Evolutionary conservation across 2,113 vertebrate species (phyloP).

Genomic region (Zapornia atra): DNA sequence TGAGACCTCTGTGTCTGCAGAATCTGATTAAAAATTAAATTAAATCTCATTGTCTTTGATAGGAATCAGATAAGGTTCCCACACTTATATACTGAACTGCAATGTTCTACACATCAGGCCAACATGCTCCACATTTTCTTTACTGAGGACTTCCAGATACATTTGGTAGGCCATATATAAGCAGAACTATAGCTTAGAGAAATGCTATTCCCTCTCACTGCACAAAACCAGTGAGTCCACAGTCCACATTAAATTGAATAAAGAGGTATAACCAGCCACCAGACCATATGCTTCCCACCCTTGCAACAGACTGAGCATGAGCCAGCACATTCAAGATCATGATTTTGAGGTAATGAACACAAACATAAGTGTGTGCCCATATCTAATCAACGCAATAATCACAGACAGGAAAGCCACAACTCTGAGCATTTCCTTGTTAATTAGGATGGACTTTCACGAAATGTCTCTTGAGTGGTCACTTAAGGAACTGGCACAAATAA

Average conservation of each 20-base stretch:
- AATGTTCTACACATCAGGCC: background rate
- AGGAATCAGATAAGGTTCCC: background rate
- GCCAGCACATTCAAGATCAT: background rate
- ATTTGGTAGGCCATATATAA: background rate
- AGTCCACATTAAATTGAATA: background rate
- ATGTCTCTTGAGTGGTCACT: background rate
- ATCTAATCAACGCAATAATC: background rate
- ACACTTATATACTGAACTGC: background rate
- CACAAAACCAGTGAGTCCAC: background rate
- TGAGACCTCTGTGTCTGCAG: background rate
- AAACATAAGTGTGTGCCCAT: background rate
- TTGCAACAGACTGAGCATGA: background rate
- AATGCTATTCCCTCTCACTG: background rate
- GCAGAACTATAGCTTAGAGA: background rate
- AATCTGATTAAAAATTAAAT: background rate
- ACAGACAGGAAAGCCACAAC: background rate
- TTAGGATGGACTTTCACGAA: background rate
- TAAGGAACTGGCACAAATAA: conserved; percentile 9
- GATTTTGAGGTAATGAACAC: background rate
- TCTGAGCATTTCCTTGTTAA: background rate
- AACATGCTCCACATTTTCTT: background rate
- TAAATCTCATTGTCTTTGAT: background rate
- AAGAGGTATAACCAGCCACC: background rate
- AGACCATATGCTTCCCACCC: background rate
- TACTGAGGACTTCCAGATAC: background rate